A percentile compares a stretch with the other conserved stretches of the same genome.
These are phyloP conservation scores for Myotis findleyi DNA, from an alignment of 2,797 vertebrate species.

Conservation along the genomic window DNA sequence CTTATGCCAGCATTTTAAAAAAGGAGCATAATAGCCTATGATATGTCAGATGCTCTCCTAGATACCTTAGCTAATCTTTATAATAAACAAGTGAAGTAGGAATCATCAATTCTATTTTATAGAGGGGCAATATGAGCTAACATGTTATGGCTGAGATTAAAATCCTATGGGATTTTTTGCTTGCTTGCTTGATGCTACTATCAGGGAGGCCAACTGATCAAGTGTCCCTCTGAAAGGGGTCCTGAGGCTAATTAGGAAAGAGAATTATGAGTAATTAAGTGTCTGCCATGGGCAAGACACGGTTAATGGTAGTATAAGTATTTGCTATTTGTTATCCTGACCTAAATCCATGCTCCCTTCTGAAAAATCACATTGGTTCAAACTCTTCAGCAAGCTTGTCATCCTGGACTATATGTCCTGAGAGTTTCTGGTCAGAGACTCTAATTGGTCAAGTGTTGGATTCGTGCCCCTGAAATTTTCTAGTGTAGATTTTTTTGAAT, in stretches of 20 bases:
- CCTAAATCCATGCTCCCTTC: background rate
- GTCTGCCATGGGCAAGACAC: background rate
- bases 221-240: background rate
- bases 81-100: background rate
- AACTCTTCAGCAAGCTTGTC: background rate
- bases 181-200: background rate
- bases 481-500: constrained; percentile 18
- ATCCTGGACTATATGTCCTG: background rate
- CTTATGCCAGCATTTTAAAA: background rate
- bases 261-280: background rate
- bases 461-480: background rate
- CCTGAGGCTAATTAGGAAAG: background rate
- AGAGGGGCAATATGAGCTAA: background rate
- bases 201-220: background rate
- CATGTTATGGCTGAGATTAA: background rate
- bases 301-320: background rate
- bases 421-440: background rate
- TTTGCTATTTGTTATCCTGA: background rate
- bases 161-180: background rate
- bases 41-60: background rate
- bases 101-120: background rate
- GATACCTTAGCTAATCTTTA: background rate
- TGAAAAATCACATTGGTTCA: background rate
- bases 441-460: background rate
- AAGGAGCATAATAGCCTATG: background rate